A percentile compares a stretch with the other conserved stretches of the same genome.
Conservation (phyloP, 2,113 vertebrate genomes). For the Cavia aperea region DNA sequence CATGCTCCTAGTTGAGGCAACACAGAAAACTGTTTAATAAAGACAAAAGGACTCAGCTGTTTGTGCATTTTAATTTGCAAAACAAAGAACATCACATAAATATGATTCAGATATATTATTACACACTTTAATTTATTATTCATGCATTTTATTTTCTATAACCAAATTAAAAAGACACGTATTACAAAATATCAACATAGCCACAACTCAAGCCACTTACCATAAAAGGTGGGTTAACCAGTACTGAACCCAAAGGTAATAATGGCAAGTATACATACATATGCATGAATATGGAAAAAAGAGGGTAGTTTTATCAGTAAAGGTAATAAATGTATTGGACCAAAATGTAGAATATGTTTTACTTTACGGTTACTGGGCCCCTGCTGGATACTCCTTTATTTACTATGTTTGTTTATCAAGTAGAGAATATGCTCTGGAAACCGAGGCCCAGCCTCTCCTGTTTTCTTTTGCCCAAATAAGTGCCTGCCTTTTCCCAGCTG, state of each 20-base stretch:
- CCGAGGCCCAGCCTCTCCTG: not conserved
- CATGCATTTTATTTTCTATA: conserved; percentile 58
- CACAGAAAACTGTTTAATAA: conserved; percentile 65
- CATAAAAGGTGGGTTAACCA: not conserved
- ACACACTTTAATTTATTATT: conserved; percentile 61
- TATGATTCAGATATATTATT: conserved; percentile 65
- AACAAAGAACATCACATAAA: conserved; percentile 65
- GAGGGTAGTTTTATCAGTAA: not conserved
- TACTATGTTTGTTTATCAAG: not conserved
- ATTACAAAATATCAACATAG: conserved; percentile 33
- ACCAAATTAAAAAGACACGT: conserved; percentile 43
- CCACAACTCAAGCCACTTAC: not conserved
- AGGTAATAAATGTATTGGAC: not conserved
- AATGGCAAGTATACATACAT: not conserved
- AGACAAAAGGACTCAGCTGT: conserved; percentile 61
- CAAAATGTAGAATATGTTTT: not conserved
- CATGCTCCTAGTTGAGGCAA: conserved; percentile 55
- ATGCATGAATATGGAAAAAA: not conserved
- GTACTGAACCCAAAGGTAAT: not conserved
- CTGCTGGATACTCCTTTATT: not conserved
- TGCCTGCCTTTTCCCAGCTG: not conserved
- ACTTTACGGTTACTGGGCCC: not conserved
- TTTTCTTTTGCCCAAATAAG: not conserved
- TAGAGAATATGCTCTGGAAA: not conserved
- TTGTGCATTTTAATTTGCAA: conserved; percentile 65